Percentiles rank a stretch among this genome's conserved stretches.
Conservation (phyloP, 2,888 invertebrate genomes). For the Hydrotaea cyrtoneurina region DNA sequence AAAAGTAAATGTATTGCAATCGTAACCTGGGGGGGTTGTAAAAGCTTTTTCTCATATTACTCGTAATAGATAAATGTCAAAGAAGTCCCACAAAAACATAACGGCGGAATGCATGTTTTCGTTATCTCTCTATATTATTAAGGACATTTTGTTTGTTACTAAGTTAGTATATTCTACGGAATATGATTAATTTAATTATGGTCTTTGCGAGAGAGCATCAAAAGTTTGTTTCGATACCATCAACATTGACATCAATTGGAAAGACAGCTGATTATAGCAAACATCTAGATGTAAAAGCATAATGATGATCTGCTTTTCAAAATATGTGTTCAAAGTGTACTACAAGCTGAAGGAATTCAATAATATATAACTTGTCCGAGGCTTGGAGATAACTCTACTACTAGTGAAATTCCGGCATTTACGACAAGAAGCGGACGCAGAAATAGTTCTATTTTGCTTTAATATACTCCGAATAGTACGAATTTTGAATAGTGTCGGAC, state of each 20-base stretch:
- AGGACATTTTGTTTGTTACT: conserved; percentile 16
- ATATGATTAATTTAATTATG: conserved; percentile 36
- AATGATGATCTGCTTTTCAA: too few relatives aligned
- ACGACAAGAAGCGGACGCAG: too few relatives aligned
- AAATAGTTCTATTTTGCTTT: too few relatives aligned
- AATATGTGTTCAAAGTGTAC: too few relatives aligned
- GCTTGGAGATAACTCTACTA: too few relatives aligned
- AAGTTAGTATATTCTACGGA: neutral
- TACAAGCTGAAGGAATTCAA: too few relatives aligned
- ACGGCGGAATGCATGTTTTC: neutral
- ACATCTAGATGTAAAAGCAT: too few relatives aligned
- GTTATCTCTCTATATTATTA: conserved; percentile 29
- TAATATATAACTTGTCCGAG: too few relatives aligned
- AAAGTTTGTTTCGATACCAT: neutral
- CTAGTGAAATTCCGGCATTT: too few relatives aligned
- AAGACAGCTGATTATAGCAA: too few relatives aligned
- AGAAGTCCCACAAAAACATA: conserved; percentile 47
- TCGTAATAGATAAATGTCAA: conserved; percentile 1
- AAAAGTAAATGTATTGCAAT: neutral
- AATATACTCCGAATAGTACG: too few relatives aligned
- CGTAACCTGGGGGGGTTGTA: conserved; percentile 5
- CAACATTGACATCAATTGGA: neutral
- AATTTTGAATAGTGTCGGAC: too few relatives aligned
- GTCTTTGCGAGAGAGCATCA: neutral
- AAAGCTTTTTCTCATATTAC: neutral